Evolutionary conservation across 1,140 invertebrate genomes (phyloP).

Genomic region (Aphelinus certus): DNA sequence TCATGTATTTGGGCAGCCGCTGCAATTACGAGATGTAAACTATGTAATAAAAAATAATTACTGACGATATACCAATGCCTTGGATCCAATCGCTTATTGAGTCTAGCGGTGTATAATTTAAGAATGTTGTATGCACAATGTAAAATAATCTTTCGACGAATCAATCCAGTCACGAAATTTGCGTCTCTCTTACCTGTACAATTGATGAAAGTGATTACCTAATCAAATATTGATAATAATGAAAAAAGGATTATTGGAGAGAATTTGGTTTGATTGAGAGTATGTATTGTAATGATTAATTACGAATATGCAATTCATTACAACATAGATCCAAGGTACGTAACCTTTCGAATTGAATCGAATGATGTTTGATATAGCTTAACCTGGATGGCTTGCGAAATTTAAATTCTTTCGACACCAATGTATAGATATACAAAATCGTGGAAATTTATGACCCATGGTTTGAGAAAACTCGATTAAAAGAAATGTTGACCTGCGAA

Average conservation of each 20-base stretch:
- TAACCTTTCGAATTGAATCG: slow-evolving; percentile 21
- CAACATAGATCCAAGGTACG: slow-evolving; percentile 33
- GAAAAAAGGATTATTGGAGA: slow-evolving; percentile 33
- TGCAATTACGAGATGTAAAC: slow-evolving; percentile 52
- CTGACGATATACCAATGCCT: slow-evolving; percentile 57
- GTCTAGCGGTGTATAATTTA: slow-evolving; percentile 37
- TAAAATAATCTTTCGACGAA: slow-evolving; percentile 46
- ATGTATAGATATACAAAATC: too few relatives aligned
- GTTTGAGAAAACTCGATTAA: too few relatives aligned
- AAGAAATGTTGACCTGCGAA: too few relatives aligned
- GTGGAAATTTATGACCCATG: too few relatives aligned
- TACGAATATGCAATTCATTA: slow-evolving; percentile 1
- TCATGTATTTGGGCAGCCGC: slow-evolving; percentile 46
- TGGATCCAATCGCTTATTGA: slow-evolving; percentile 54
- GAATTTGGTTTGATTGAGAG: slow-evolving; percentile 45
- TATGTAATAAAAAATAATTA: slow-evolving; percentile 53
- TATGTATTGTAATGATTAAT: slow-evolving; percentile 2
- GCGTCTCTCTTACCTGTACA: slow-evolving; percentile 18
- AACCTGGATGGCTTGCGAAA: slow-evolving; percentile 3
- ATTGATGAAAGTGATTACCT: slow-evolving; percentile 23
- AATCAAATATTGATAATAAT: slow-evolving; percentile 23
- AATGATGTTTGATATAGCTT: slow-evolving; percentile 6
- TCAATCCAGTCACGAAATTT: slow-evolving; percentile 37
- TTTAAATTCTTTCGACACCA: not conserved
- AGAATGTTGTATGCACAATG: slow-evolving; percentile 32